Percentiles rank a stretch among this genome's conserved stretches.
These are phyloP conservation scores for Notospermus geniculatus DNA, from an alignment of 1,140 invertebrate genomes.

Conservation along the genomic window DNA sequence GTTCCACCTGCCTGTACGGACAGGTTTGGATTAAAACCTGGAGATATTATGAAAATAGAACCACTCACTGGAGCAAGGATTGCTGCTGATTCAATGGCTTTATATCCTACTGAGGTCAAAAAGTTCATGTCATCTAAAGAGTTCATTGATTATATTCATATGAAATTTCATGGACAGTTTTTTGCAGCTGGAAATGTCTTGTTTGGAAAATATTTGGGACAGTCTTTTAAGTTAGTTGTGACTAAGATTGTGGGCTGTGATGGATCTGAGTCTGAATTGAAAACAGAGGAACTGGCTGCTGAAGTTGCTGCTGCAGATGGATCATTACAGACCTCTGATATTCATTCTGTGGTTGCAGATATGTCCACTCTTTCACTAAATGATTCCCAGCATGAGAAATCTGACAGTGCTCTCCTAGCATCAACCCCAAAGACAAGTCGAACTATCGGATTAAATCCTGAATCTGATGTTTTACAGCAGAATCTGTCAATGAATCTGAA, in stretches of 20 bases:
- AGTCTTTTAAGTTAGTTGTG: conserved; percentile 1
- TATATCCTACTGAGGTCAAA: not conserved
- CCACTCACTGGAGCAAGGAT: not conserved
- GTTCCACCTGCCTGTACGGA: conserved; percentile 10
- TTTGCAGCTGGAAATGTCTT: conserved; percentile 8
- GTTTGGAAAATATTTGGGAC: conserved; percentile 2
- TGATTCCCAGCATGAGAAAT: not conserved
- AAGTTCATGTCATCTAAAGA: not conserved
- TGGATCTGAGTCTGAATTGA: not conserved
- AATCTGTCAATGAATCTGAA: not conserved
- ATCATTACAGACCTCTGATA: not conserved
- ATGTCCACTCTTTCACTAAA: not conserved
- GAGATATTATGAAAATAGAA: conserved; percentile 13
- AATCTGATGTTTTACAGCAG: too few relatives aligned
- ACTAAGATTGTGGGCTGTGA: not conserved
- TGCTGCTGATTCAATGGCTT: not conserved
- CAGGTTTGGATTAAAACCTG: conserved; percentile 2
- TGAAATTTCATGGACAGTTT: conserved; percentile 12
- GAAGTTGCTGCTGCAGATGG: not conserved
- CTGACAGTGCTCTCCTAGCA: not conserved
- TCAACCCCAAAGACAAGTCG: not conserved
- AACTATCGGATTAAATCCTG: too few relatives aligned
- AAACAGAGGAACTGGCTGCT: not conserved
- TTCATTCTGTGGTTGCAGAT: not conserved
- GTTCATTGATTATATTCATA: not conserved